Percentiles rank a stretch among this genome's conserved stretches.
phyloP scores from a whole-genome alignment of 2,113 vertebrate genomes.

The Saccopteryx bilineata region DNA sequence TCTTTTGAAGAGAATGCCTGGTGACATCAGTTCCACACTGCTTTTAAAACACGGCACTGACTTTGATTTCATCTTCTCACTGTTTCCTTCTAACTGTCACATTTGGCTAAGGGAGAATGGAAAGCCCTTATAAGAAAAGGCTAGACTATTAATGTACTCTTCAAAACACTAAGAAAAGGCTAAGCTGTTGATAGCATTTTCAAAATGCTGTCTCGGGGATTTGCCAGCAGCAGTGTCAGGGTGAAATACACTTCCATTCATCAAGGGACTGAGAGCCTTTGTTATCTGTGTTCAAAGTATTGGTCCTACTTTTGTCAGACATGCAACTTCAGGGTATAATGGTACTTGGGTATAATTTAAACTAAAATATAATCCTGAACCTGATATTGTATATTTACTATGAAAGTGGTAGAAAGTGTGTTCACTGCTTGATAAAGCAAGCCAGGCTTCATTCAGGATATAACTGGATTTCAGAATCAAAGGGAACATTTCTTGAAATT shows the following conservation, averaged over 20 bases:
- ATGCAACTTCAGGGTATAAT: background rate
- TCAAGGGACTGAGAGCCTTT: conserved; percentile 18
- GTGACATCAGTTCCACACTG: conserved; percentile 71
- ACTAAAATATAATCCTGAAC: conserved; percentile 30
- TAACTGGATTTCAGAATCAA: conserved; percentile 1
- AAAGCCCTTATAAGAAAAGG: conserved; percentile 78
- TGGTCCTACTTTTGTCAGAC: conserved; percentile 8
- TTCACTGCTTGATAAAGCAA: background rate
- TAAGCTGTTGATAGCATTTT: conserved; percentile 79
- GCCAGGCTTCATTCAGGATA: background rate
- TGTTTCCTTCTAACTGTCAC: conserved; percentile 76
- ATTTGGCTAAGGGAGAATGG: conserved; percentile 70
- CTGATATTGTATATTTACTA: conserved; percentile 7
- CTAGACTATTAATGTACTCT: conserved; percentile 80
- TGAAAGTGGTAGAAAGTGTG: background rate
- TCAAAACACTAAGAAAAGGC: conserved; percentile 83
- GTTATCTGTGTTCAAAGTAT: background rate
- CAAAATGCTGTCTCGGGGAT: conserved; percentile 64
- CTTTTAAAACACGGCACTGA: conserved; percentile 76
- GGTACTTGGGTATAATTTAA: conserved; percentile 56
- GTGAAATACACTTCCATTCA: conserved; percentile 53
- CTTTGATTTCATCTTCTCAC: conserved; percentile 77
- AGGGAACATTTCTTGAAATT: conserved; percentile 23
- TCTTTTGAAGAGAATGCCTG: conserved; percentile 79
- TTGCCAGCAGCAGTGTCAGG: conserved; percentile 61